Base-by-base conservation (phyloP, 2,113 vertebrate species). In the Agelaius tricolor region DNA sequence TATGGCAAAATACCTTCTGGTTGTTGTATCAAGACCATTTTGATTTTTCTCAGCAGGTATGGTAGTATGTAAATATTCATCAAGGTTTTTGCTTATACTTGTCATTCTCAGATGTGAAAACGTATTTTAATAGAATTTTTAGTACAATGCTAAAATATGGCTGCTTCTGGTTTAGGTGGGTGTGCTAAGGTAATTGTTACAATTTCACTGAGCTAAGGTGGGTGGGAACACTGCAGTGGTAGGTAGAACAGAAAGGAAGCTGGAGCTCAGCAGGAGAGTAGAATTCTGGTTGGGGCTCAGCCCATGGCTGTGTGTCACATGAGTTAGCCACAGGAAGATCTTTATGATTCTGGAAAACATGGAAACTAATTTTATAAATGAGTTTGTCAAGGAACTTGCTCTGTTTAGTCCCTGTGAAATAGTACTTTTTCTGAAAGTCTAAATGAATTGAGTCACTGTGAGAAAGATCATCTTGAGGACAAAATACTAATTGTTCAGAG, bases 21-120 rank as follows among this genome's bases (percentile, higher is more conserved):
- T 61, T 66, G 26, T 72, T 95, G 6, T 89, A 33, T 93, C 47
- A 55, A 94, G 69, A 49, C 21, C 26, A 26, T 68, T 93, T 92
- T 72, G 13, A 57, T 86, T 94, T 93, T 90, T 92, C 69, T 89
- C 37, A 89, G 68, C 73, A 66, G 89, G 31, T 93, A 58, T 54
- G 33, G 37, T 84, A 84, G 23, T 73, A 14, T 89, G 51, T 86
- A 84, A 91, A 93, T 88, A 73, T 49, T 22, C 4, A 26, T 33
- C 31, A 59, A 74, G 27, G 13, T 44, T 84, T 83, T 66, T 91
- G 28, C 83, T 57, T 90, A 79, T 39, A 35, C 51, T 89, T 93
- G 46, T 89, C n/a, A 20, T 86, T 93, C 26, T 87, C 44, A 55
- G 54, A 55, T 94, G 43, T 92, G 23, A 88, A 93, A 95, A 23